Percentiles rank a stretch among this genome's conserved stretches.
Conservation (phyloP, 2,113 vertebrate species). For the Seriola aureovittata region DNA sequence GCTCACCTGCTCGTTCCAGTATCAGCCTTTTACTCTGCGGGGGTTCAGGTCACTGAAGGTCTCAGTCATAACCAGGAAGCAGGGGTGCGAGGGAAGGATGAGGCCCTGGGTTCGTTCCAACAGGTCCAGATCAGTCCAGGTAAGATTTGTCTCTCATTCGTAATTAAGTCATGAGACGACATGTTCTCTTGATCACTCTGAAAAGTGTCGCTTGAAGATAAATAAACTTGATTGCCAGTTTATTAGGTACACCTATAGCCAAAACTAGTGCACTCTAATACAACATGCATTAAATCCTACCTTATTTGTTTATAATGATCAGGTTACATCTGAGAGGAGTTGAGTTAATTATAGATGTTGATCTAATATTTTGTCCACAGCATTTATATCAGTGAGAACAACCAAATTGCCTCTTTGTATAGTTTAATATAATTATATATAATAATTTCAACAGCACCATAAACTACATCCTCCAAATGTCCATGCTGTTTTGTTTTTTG, state of each 20-base stretch:
- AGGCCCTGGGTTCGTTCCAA: slow-evolving; percentile 77
- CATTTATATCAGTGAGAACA: too few species aligned
- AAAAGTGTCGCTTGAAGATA: not conserved
- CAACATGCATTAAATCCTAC: not conserved
- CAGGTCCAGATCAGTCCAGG: slow-evolving; percentile 77
- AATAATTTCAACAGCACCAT: too few species aligned
- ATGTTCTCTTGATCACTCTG: not conserved
- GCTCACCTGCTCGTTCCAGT: slow-evolving; percentile 8
- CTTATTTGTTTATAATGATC: too few species aligned
- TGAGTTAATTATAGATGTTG: too few species aligned
- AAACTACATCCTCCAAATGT: too few species aligned
- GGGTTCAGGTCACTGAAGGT: slow-evolving; percentile 13
- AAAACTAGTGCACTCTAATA: not conserved
- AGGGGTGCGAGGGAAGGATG: slow-evolving; percentile 57
- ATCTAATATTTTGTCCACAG: too few species aligned
- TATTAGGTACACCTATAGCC: too few species aligned
- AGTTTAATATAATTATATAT: too few species aligned
- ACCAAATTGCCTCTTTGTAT: too few species aligned
- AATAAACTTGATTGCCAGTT: not conserved
- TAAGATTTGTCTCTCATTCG: slow-evolving; percentile 32
- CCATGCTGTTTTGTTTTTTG: too few species aligned
- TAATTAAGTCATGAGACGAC: not conserved
- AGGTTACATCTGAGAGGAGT: too few species aligned
- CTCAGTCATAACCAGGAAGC: slow-evolving; percentile 19
- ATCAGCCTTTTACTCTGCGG: not conserved